These are phyloP conservation scores for Delphinapterus leucas DNA, from an alignment of 2,113 vertebrate species.

Conservation along the genomic window DNA sequence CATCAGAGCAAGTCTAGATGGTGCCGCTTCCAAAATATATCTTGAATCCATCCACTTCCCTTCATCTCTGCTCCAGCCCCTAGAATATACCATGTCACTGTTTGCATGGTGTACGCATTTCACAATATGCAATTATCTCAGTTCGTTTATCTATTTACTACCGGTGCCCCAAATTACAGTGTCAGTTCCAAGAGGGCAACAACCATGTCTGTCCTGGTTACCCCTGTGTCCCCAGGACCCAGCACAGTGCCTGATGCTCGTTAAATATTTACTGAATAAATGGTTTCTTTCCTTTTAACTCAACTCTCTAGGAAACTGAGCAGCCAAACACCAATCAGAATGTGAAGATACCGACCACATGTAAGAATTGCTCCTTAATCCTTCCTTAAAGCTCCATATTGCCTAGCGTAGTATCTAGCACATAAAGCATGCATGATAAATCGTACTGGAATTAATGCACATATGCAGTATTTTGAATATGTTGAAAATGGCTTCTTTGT, in stretches of 20 bases:
- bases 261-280: not conserved
- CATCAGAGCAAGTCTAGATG: not conserved
- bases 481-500: not conserved
- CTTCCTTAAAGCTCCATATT: not conserved
- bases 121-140: not conserved
- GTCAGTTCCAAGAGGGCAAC: not conserved
- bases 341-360: not conserved
- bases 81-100: not conserved
- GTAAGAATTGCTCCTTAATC: not conserved
- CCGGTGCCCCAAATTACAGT: not conserved
- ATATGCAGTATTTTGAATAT: not conserved
- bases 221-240: not conserved
- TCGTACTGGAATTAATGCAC: not conserved
- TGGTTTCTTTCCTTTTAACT: conserved; percentile 1
- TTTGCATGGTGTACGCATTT: not conserved
- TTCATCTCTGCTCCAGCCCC: not conserved
- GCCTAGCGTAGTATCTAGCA: not conserved
- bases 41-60: not conserved
- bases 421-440: not conserved
- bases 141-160: not conserved
- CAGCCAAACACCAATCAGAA: not conserved
- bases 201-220: not conserved
- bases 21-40: not conserved
- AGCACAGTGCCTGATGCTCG: not conserved
- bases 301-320: not conserved